Conservation (phyloP, 2,797 vertebrate genomes). For the Hyperoplus lanceolatus region DNA sequence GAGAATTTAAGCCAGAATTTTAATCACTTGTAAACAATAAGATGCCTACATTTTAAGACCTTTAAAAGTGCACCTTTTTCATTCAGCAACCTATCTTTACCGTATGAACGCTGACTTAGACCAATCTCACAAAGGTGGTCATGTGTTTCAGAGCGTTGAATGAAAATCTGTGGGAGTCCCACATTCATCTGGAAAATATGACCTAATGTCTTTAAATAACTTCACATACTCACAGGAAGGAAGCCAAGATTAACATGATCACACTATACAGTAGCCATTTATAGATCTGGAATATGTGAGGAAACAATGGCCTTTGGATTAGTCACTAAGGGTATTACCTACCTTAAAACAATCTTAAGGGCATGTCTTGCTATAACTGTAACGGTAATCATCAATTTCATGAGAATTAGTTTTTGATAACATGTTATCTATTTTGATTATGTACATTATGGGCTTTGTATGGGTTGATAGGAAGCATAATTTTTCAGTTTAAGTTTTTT, state of each 20-base stretch:
- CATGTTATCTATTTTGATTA: not conserved
- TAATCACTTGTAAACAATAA: not conserved
- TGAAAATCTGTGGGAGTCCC: constrained; percentile 69
- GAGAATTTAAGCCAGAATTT: not conserved
- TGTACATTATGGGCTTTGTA: not conserved
- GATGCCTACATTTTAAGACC: not conserved
- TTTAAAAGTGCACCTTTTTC: not conserved
- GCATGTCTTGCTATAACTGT: not conserved
- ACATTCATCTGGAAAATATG: constrained; percentile 77
- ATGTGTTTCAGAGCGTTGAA: constrained; percentile 66
- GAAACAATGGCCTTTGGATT: constrained; percentile 11
- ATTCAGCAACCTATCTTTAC: not conserved
- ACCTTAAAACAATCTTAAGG: not conserved
- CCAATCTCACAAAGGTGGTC: constrained; percentile 67
- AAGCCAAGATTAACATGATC: constrained; percentile 52
- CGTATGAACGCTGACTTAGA: constrained; percentile 12
- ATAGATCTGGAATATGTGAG: constrained; percentile 16
- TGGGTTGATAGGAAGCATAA: not conserved
- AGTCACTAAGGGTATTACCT: constrained; percentile 34
- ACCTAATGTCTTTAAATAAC: constrained; percentile 79
- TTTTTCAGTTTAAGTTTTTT: not conserved
- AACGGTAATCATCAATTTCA: not conserved
- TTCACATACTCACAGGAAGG: constrained; percentile 56
- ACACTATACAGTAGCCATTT: constrained; percentile 39
- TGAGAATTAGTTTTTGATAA: too few species aligned